Percentiles rank a stretch among this genome's conserved stretches.
phyloP scores from a whole-genome alignment of 30 jellyfish, hydroid and myxozoan species.

The Sanderia malayensis region DNA sequence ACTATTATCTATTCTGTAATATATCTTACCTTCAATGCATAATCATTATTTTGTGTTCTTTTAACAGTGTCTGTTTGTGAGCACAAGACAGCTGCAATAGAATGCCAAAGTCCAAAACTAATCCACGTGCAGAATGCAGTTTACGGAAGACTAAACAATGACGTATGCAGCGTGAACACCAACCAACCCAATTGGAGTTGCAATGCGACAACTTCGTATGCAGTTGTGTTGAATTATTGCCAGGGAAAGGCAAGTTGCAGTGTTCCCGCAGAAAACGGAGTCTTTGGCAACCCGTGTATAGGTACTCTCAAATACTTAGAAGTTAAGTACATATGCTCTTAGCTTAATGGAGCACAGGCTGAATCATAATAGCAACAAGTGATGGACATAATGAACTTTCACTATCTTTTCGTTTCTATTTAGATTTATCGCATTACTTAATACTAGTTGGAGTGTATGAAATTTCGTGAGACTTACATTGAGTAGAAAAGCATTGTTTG shows the following conservation, averaged over 20 bases:
- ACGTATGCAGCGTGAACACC: background rate
- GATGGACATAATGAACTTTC: no score
- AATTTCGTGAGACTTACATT: no score
- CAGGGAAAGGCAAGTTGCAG: slow-evolving; percentile 30
- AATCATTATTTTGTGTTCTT: no score
- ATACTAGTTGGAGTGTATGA: no score
- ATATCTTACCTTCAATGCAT: no score
- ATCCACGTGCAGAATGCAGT: slow-evolving; percentile 5
- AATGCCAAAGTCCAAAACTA: background rate
- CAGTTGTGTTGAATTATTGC: slow-evolving; percentile 9
- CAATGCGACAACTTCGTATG: slow-evolving; percentile 23
- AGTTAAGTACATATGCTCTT: slow-evolving; percentile 24
- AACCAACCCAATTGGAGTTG: background rate
- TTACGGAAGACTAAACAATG: background rate
- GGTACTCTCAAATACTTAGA: slow-evolving; percentile 30
- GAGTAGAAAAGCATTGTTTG: no score
- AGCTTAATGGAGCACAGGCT: no score
- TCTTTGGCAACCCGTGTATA: slow-evolving; percentile 43
- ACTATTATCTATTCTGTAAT: background rate
- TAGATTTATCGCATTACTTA: no score
- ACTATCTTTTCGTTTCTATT: no score
- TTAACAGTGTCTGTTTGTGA: background rate
- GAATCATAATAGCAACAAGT: no score
- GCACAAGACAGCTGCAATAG: background rate
- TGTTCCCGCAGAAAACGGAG: slow-evolving; percentile 12